Conservation (phyloP, 2,113 vertebrate genomes). For the Chelonoidis abingdonii region DNA sequence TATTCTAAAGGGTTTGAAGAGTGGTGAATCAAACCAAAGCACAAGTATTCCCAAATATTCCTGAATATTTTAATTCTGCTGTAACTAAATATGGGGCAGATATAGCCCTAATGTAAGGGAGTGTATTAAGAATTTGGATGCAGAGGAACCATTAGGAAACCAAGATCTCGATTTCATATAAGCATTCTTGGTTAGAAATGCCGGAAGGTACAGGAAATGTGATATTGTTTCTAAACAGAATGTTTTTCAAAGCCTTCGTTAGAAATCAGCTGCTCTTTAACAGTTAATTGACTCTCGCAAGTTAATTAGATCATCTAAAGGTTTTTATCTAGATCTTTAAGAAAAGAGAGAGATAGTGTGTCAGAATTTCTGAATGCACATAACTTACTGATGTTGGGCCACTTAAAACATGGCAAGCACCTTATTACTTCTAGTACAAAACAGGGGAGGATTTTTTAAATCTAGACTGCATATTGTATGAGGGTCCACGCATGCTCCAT, state of each 20-base stretch:
- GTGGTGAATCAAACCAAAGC: fast-evolving
- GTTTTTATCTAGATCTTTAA: not conserved
- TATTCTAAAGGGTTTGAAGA: not conserved
- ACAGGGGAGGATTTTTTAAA: not conserved
- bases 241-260: not conserved
- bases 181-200: not conserved
- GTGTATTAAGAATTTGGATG: fast-evolving
- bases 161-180: not conserved
- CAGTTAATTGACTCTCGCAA: not conserved
- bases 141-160: not conserved
- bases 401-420: not conserved
- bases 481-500: not conserved
- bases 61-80: not conserved
- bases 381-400: not conserved
- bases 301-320: not conserved
- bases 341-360: not conserved
- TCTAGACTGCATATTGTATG: fast-evolving
- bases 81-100: fast-evolving
- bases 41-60: not conserved
- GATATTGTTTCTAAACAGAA: not conserved
- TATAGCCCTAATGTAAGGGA: not conserved
- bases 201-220: not conserved
- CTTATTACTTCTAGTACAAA: not conserved
- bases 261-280: not conserved
- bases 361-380: not conserved